Evolutionary conservation across 2,888 invertebrate species (phyloP).

Genomic region (Callyntrura guangdongensis): DNA sequence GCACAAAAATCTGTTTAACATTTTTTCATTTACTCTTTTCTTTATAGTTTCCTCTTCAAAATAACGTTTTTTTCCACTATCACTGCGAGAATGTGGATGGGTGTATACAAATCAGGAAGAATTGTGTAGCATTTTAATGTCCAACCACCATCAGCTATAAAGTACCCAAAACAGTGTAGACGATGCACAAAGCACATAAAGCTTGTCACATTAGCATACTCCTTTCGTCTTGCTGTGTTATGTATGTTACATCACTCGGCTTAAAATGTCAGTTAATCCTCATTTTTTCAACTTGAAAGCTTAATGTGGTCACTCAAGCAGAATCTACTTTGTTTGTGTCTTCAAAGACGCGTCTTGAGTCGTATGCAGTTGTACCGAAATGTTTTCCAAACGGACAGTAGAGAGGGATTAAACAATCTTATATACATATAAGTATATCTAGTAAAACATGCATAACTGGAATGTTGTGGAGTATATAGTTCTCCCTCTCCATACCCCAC

Average conservation of each 20-base stretch:
- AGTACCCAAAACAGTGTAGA: not conserved
- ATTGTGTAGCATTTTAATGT: not conserved
- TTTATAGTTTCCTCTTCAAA: slow-evolving; percentile 17
- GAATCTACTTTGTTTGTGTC: slow-evolving; percentile 35
- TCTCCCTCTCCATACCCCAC: too few species aligned
- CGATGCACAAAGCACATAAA: slow-evolving; percentile 2
- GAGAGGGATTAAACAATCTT: slow-evolving; percentile 49
- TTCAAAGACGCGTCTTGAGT: not conserved
- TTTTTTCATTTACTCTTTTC: slow-evolving; percentile 24
- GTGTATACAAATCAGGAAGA: not conserved
- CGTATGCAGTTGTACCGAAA: not conserved
- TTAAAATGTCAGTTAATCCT: slow-evolving; percentile 13
- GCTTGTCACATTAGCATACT: slow-evolving; percentile 71
- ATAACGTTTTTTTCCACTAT: not conserved
- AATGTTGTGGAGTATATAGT: not conserved
- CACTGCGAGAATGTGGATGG: not conserved
- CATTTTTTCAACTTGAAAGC: slow-evolving; percentile 40
- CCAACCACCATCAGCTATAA: not conserved
- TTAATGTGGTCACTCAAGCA: slow-evolving; percentile 60
- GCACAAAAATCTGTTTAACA: slow-evolving; percentile 60
- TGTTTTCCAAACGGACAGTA: not conserved
- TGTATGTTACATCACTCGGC: not conserved
- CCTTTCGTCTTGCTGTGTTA: not conserved
- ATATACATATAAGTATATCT: too few species aligned
- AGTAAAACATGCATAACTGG: not conserved